Evolutionary conservation across 2,797 vertebrate genomes (phyloP), one percentile per base, ranked within the genome.

Genomic region (Clarias pachynema): DNA sequence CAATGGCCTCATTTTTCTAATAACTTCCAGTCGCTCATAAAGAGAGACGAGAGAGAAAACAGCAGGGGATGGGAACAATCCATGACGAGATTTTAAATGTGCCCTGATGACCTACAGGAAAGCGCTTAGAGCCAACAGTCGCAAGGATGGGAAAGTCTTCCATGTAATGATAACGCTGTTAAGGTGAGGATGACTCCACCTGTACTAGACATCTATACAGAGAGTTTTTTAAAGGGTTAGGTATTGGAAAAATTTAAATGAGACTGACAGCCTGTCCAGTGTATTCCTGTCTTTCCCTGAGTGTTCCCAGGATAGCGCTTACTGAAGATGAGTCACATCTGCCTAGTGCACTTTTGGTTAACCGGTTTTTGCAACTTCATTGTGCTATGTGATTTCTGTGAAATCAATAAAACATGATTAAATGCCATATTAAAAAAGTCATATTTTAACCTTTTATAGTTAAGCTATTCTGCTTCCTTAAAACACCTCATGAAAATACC

Each of bases 1-100:
- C 87, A 86, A 89, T 90, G 89, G 89, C 90, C 93, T 94, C 94
- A 93, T 94, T 93, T 94, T 91, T 92, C 90, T 95, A 95, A 96
- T 95, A 94, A 93, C 91, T 96, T 95, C 95, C 95, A 96, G 94
- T 95, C 87, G 90, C 94, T 95, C 92, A 88, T 96, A 95, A 95
- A 92, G 90, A 89, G 85, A 86, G 84, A 78, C 66, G 81, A 80
- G 86, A 77, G 63, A 81, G 82, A 84, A 74, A 87, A 66, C 82
- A 87, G 86, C 82, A 84, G 77, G 78, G 60, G 91, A 91, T 93
- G 93, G 92, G 92, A 93, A 94, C 93, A 89, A 86, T 84, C 90
- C 91, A 87, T 88, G 91, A 93, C 89, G 70, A 86, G 81, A 53
- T 84, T 87, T 89, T 84, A 88, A 89, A 87, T 83, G 60, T 83